Percentiles rank a stretch among this genome's conserved stretches.
phyloP scores from a whole-genome alignment of 2,797 vertebrate species.

The Echeneis naucrates region DNA sequence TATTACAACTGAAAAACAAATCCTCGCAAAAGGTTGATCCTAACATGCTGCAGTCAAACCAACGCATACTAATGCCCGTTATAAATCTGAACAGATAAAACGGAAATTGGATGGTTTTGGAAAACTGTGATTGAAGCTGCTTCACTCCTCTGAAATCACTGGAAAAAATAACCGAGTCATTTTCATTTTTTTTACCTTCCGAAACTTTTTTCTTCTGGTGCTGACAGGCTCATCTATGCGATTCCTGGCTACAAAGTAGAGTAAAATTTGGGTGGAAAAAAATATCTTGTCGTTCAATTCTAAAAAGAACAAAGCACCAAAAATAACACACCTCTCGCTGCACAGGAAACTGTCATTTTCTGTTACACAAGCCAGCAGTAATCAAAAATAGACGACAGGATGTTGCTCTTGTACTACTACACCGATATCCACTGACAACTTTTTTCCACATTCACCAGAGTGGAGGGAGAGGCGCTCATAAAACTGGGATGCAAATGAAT shows the following conservation, averaged over 20 bases:
- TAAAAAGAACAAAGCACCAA: constrained; percentile 44
- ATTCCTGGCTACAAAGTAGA: constrained; percentile 32
- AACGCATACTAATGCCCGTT: neutral
- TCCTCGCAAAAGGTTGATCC: neutral
- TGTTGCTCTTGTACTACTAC: constrained; percentile 64
- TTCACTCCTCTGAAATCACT: constrained; percentile 23
- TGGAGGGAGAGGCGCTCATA: constrained; percentile 31
- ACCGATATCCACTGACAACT: constrained; percentile 48
- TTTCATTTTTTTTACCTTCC: neutral
- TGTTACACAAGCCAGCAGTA: constrained; percentile 52
- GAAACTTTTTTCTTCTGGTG: constrained; percentile 11
- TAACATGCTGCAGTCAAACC: neutral
- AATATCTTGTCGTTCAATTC: constrained; percentile 39
- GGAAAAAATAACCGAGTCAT: constrained; percentile 2
- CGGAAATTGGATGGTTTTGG: neutral
- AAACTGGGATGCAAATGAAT: constrained; percentile 48
- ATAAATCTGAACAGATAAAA: neutral
- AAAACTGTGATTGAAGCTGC: neutral
- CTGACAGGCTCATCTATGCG: constrained; percentile 37
- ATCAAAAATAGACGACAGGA: constrained; percentile 77
- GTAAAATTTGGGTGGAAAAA: constrained; percentile 30
- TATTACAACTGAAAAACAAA: neutral
- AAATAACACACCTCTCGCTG: constrained; percentile 48
- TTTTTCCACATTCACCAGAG: constrained; percentile 68
- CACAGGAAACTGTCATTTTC: constrained; percentile 73